A percentile compares a stretch with the other conserved stretches of the same genome.
phyloP scores from a whole-genome alignment of 2,888 invertebrate species.

The Girardia tigrina region DNA sequence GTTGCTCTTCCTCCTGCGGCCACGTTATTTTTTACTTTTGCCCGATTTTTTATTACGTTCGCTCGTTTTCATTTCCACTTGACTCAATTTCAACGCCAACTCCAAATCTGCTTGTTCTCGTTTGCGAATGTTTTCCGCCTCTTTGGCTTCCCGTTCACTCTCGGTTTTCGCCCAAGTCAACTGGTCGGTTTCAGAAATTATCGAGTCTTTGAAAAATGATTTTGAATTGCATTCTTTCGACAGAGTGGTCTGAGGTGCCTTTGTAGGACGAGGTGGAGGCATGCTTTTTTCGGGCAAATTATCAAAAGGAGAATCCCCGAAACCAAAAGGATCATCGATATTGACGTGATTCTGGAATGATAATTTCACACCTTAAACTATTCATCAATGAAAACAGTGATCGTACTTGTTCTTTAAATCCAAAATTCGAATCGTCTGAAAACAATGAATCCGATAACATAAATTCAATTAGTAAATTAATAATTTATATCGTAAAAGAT shows the following conservation, averaged over 20 bases:
- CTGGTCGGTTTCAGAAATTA: not conserved
- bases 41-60: not conserved
- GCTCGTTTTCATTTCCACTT: not conserved
- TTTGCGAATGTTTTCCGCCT: not conserved
- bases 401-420: not conserved
- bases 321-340: not conserved
- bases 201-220: not conserved
- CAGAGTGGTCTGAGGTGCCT: conserved; percentile 16
- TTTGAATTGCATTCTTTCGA: not conserved
- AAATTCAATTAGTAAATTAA: no score
- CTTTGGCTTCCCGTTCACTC: conserved; percentile 5
- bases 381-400: no score
- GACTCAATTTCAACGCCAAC: not conserved
- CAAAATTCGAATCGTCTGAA: not conserved
- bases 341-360: not conserved
- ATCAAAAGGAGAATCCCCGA: conserved; percentile 9
- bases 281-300: not conserved
- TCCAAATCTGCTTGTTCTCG: conserved; percentile 11
- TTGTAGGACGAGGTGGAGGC: conserved; percentile 25
- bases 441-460: no score
- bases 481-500: no score
- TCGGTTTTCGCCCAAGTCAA: conserved; percentile 1
- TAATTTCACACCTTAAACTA: not conserved
- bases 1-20: not conserved
- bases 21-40: conserved; percentile 6